These are phyloP conservation scores for Lasioglossum calceatum DNA, from an alignment of 2,888 invertebrate genomes.

Conservation along the genomic window DNA sequence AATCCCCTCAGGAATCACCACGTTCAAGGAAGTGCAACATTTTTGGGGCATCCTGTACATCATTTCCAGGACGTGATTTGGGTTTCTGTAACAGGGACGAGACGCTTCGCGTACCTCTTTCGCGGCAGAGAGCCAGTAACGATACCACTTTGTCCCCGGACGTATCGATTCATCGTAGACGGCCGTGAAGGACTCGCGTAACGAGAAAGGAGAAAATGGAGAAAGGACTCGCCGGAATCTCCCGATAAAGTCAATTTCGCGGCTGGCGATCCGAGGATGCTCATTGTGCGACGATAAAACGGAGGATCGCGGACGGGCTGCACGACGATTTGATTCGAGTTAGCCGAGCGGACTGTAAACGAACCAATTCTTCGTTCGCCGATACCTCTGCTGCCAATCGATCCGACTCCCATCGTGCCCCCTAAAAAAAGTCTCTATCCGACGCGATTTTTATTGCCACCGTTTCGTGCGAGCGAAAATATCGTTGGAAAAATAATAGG, in stretches of 20 bases:
- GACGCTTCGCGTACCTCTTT: too few relatives aligned
- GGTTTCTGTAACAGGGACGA: not conserved
- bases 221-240: not conserved
- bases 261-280: conserved; percentile 9
- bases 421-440: too few relatives aligned
- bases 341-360: conserved; percentile 1
- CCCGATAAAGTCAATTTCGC: conserved; percentile 13
- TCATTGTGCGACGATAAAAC: not conserved
- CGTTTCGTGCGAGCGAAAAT: too few relatives aligned
- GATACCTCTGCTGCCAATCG: not conserved
- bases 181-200: conserved; percentile 2
- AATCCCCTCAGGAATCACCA: too few relatives aligned
- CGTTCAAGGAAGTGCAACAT: too few relatives aligned
- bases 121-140: not conserved
- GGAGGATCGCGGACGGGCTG: not conserved
- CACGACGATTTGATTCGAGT: not conserved
- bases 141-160: conserved; percentile 3
- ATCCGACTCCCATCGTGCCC: not conserved
- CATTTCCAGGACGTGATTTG: not conserved
- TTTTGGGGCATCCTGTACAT: too few relatives aligned
- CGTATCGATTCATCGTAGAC: conserved; percentile 2
- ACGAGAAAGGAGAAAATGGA: conserved; percentile 1
- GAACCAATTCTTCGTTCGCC: not conserved
- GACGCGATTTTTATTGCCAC: too few relatives aligned
- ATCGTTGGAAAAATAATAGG: too few relatives aligned